Percentiles rank a stretch among this genome's conserved stretches.
These are phyloP conservation scores for Heterotis niloticus DNA, from an alignment of 2,113 vertebrate genomes.

Conservation along the genomic window DNA sequence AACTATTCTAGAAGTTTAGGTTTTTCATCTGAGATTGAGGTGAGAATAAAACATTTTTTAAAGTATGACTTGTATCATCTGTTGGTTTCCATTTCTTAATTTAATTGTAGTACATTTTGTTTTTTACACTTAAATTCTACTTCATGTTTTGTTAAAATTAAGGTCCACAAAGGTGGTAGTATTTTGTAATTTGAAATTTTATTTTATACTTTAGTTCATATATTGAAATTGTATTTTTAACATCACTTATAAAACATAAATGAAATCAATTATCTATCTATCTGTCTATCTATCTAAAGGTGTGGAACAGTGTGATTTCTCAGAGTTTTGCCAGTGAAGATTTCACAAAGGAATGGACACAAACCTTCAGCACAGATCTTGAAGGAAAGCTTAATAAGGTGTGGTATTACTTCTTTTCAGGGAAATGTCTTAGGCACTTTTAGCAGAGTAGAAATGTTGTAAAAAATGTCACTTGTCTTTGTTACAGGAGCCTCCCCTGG, in stretches of 20 bases:
- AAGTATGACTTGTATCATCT: no score
- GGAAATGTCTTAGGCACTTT: background rate
- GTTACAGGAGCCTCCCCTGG: slow-evolving; percentile 60
- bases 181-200: no score
- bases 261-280: no score
- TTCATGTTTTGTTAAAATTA: background rate
- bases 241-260: no score
- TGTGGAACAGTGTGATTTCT: slow-evolving; percentile 70
- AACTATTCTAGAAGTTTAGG: accelerated
- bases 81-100: no score
- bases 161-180: no score
- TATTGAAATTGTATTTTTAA: no score
- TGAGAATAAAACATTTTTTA: slow-evolving; percentile 32
- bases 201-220: no score
- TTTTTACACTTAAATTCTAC: background rate
- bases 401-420: background rate
- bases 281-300: slow-evolving; percentile 53
- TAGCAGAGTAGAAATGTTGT: background rate
- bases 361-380: slow-evolving; percentile 65
- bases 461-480: background rate
- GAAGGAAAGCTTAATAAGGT: slow-evolving; percentile 75
- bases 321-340: slow-evolving; percentile 62
- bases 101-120: no score
- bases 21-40: slow-evolving; percentile 48
- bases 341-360: slow-evolving; percentile 65